Conservation (phyloP, 2,113 vertebrate genomes). For the Cephalopholis sonnerati region DNA sequence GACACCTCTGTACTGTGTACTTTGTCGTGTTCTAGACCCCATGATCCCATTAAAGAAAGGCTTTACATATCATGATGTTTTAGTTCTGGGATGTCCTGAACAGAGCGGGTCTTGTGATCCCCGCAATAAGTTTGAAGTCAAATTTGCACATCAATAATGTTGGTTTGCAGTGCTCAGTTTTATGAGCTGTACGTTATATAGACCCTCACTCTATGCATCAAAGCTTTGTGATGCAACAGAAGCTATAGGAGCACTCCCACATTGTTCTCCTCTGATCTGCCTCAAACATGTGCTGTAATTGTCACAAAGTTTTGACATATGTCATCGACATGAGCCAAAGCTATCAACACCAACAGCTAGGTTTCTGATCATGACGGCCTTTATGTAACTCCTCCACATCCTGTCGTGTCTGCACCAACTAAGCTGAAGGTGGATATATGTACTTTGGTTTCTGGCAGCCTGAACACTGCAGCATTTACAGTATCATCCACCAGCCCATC, state of each 20-base stretch:
- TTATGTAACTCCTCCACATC: neutral
- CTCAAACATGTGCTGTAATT: neutral
- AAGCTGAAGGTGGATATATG: neutral
- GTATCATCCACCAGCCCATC: neutral
- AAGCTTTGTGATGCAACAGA: neutral
- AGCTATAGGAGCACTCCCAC: neutral
- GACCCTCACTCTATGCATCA: neutral
- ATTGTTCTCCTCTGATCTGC: neutral
- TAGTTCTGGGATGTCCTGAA: neutral
- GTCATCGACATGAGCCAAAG: neutral
- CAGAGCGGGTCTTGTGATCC: neutral
- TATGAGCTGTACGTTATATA: neutral
- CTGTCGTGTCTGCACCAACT: neutral
- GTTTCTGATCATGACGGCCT: neutral
- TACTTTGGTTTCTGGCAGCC: neutral
- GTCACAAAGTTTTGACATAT: neutral
- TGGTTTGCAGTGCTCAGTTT: neutral
- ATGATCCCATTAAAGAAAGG: neutral
- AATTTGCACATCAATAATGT: neutral
- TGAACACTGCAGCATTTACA: constrained; percentile 1
- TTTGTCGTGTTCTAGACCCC: neutral
- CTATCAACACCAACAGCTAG: neutral
- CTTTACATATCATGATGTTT: neutral
- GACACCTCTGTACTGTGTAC: neutral
- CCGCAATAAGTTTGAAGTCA: neutral